These are phyloP conservation scores for Bettongia penicillata DNA, from an alignment of 2,113 vertebrate genomes.

Conservation along the genomic window DNA sequence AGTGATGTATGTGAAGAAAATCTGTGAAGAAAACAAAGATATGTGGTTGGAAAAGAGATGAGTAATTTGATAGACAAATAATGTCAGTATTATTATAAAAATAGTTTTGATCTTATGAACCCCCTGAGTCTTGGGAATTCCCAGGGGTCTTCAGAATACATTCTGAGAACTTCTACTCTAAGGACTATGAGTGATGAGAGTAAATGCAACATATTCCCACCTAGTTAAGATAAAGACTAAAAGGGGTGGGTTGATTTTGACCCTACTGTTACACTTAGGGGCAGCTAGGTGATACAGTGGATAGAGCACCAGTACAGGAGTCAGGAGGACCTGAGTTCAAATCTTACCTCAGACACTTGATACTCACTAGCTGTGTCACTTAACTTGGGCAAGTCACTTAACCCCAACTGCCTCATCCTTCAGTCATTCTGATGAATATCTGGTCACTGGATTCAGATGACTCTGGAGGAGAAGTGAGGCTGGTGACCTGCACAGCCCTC, in stretches of 20 bases:
- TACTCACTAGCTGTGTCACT: too few relatives aligned
- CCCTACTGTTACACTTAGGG: not conserved
- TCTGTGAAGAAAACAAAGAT: not conserved
- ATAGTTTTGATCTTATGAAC: not conserved
- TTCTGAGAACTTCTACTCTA: not conserved
- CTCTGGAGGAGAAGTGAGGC: too few relatives aligned
- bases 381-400: too few relatives aligned
- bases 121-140: not conserved
- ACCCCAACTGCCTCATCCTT: too few relatives aligned
- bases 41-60: not conserved
- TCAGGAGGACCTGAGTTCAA: too few relatives aligned
- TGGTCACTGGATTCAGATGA: too few relatives aligned
- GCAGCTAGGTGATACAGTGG: too few relatives aligned
- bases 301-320: too few relatives aligned
- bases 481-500: too few relatives aligned
- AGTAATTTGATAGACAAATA: not conserved
- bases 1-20: not conserved
- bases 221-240: not conserved
- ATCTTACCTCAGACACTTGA: too few relatives aligned
- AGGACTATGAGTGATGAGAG: not conserved
- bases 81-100: not conserved
- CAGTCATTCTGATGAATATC: too few relatives aligned
- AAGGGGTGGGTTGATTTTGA: not conserved
- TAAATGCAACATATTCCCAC: not conserved
- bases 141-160: not conserved